phyloP scores from a whole-genome alignment of 2,797 vertebrate genomes.

The Poecilia gillii region DNA sequence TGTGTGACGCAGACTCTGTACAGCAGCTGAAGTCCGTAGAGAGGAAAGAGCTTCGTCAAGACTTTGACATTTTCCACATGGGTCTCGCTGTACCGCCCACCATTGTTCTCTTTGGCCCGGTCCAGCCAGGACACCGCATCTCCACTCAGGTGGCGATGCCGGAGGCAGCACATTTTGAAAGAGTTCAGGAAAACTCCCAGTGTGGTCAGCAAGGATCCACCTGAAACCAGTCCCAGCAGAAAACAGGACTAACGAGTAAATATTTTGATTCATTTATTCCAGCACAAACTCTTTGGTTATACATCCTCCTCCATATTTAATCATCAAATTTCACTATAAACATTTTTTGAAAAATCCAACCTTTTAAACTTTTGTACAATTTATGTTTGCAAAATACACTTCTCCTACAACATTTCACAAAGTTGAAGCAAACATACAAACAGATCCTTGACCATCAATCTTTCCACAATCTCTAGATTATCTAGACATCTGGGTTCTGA shows the following conservation, averaged over 20 bases:
- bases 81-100: conserved; percentile 84
- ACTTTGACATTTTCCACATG: conserved; percentile 89
- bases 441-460: background rate
- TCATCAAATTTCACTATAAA: background rate
- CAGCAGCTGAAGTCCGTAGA: conserved; percentile 89
- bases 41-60: conserved; percentile 84
- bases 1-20: conserved; percentile 89
- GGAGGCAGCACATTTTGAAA: conserved; percentile 77
- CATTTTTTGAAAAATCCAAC: background rate
- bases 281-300: background rate
- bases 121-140: conserved; percentile 84
- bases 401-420: background rate
- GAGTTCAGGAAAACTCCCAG: conserved; percentile 85
- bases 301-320: background rate
- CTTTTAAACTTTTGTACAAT: background rate
- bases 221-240: conserved; percentile 64
- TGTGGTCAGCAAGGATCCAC: conserved; percentile 80
- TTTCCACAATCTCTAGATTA: background rate
- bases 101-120: conserved; percentile 87
- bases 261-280: background rate
- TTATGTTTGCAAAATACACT: background rate
- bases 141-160: conserved; percentile 72
- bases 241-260: no score
- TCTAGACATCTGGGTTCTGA: background rate
- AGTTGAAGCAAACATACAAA: background rate